Evolutionary conservation across 2,113 vertebrate genomes (phyloP).

Genomic region (Cololabis saira): DNA sequence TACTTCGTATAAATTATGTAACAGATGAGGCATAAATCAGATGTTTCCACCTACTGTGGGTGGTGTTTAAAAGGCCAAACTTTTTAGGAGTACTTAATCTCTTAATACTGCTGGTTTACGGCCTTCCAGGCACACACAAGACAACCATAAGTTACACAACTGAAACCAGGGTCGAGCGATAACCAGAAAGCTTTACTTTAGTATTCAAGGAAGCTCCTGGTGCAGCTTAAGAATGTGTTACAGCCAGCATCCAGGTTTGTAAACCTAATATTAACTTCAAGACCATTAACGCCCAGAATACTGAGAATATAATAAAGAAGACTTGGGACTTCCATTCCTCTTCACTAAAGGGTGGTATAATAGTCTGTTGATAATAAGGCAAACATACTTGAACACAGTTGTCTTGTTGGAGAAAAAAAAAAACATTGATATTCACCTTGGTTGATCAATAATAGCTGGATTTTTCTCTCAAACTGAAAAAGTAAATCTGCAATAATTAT

Average conservation of each 20-base stretch:
- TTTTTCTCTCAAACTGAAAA: neutral
- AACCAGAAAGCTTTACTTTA: neutral
- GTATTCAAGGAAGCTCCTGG: constrained; percentile 1
- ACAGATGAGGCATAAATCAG: constrained; percentile 10
- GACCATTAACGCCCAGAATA: too few relatives aligned
- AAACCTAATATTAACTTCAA: too few relatives aligned
- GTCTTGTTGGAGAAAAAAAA: too few relatives aligned
- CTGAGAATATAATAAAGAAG: too few relatives aligned
- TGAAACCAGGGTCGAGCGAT: too few relatives aligned
- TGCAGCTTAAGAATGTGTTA: neutral
- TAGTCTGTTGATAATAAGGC: too few relatives aligned
- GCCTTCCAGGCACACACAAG: too few relatives aligned
- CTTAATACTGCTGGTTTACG: too few relatives aligned
- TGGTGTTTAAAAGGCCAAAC: neutral
- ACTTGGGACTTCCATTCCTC: too few relatives aligned
- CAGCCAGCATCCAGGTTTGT: neutral
- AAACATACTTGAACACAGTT: too few relatives aligned
- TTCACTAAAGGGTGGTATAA: too few relatives aligned
- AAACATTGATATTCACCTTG: neutral
- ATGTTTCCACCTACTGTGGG: constrained; percentile 2
- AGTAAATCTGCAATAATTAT: neutral
- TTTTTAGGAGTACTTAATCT: neutral
- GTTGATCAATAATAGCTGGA: neutral
- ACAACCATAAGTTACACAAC: too few relatives aligned
- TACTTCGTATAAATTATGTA: constrained; percentile 17